A percentile compares a stretch with the other conserved stretches of the same genome.
phyloP scores from a whole-genome alignment of 92 coral and sea anemone genomes.

The Anthopleura xanthogrammica region DNA sequence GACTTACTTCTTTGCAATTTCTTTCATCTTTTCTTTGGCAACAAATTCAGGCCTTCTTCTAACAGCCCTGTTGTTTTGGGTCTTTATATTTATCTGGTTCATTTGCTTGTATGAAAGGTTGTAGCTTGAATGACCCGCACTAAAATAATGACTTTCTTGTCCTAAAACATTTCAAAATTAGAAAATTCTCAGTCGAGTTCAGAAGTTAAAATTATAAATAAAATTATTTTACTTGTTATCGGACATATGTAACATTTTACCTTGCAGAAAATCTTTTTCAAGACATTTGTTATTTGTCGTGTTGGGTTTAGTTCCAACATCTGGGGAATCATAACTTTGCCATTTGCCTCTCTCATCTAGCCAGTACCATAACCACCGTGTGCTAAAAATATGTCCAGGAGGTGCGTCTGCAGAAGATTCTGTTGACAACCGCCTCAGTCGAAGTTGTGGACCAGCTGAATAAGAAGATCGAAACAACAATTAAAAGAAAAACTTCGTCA shows the following conservation, averaged over 20 bases:
- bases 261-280: conserved; percentile 75
- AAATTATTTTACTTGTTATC: background rate
- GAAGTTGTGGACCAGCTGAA: conserved; percentile 14
- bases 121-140: conserved; percentile 63
- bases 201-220: no score
- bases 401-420: conserved; percentile 83
- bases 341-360: conserved; percentile 72
- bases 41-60: conserved; percentile 82
- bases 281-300: conserved; percentile 64
- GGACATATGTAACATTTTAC: conserved; percentile 19
- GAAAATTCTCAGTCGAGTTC: no score
- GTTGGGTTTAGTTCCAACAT: conserved; percentile 53
- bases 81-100: conserved; percentile 62
- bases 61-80: conserved; percentile 58
- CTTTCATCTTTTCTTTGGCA: conserved; percentile 69
- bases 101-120: conserved; percentile 57
- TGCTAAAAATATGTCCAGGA: conserved; percentile 84
- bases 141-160: conserved; percentile 51
- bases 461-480: background rate
- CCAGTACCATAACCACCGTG: conserved; percentile 95
- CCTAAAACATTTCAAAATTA: conserved; percentile 11
- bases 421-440: conserved; percentile 69
- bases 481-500: background rate
- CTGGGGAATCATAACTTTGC: conserved; percentile 86
- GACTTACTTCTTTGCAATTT: conserved; percentile 62